A percentile compares a stretch with the other conserved stretches of the same genome.
Evolutionary conservation across 2,797 vertebrate species (phyloP).

Genomic region (Emys orbicularis): DNA sequence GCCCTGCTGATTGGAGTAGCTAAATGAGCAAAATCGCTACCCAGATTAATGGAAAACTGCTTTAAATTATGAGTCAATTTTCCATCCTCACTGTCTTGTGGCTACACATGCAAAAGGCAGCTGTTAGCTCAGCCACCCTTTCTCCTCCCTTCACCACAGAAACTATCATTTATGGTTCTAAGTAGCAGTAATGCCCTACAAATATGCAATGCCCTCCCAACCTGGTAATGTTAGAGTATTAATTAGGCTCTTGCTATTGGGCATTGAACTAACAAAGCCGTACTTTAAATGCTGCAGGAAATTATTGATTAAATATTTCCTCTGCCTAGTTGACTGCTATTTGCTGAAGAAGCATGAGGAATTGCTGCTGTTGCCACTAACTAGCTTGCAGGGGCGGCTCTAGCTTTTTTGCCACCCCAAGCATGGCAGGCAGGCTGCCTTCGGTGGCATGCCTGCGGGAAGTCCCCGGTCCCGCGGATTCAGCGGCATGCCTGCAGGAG

Average conservation of each 20-base stretch:
- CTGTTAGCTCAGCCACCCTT: neutral
- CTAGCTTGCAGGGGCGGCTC: too few relatives aligned
- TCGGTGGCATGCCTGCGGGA: too few relatives aligned
- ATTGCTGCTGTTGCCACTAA: accelerated
- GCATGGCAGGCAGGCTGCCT: too few relatives aligned
- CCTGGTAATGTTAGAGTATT: neutral
- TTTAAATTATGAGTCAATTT: neutral
- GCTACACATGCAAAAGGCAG: neutral
- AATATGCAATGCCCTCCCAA: neutral
- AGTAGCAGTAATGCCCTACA: neutral
- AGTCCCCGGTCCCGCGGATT: too few relatives aligned
- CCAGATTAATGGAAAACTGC: neutral
- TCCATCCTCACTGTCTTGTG: neutral
- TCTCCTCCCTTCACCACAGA: neutral
- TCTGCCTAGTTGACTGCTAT: neutral
- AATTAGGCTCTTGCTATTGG: neutral
- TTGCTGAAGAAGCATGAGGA: neutral
- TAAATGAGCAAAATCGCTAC: conserved; percentile 13
- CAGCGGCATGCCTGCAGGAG: too few relatives aligned
- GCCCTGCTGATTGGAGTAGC: neutral
- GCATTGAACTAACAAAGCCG: neutral
- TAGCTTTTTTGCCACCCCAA: too few relatives aligned
- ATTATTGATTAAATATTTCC: neutral
- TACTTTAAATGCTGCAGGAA: neutral
- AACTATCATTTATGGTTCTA: neutral